A percentile compares a stretch with the other conserved stretches of the same genome.
Conservation (phyloP, 2,113 vertebrate species). For the Thryonomys swinderianus region DNA sequence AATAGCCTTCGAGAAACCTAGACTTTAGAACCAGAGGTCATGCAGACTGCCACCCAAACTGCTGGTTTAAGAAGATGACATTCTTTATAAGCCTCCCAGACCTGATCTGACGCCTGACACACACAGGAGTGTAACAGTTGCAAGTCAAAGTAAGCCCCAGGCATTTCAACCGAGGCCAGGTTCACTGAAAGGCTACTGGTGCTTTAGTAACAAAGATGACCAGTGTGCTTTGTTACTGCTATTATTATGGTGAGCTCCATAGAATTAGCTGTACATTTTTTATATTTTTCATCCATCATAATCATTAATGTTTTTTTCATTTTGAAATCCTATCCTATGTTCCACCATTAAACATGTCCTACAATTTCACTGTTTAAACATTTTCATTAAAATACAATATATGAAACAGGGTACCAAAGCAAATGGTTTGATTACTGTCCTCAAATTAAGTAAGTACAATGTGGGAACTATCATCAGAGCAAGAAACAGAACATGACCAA, state of each 20-base stretch:
- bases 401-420: not conserved
- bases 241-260: conserved; percentile 5
- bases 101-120: not conserved
- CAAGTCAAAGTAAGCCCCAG: not conserved
- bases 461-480: not conserved
- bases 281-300: not conserved
- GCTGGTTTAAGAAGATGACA: not conserved
- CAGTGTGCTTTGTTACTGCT: not conserved
- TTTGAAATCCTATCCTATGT: not conserved
- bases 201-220: not conserved
- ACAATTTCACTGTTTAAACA: not conserved
- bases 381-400: not conserved
- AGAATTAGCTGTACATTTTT: not conserved
- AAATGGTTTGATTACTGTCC: not conserved
- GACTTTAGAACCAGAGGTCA: not conserved
- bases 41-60: not conserved
- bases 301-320: not conserved
- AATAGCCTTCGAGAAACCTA: not conserved
- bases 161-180: not conserved
- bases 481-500: not conserved
- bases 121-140: not conserved
- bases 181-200: not conserved
- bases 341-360: not conserved
- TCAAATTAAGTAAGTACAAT: not conserved
- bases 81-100: not conserved